phyloP scores from a whole-genome alignment of 2,113 vertebrate species.

The Fregata magnificens region DNA sequence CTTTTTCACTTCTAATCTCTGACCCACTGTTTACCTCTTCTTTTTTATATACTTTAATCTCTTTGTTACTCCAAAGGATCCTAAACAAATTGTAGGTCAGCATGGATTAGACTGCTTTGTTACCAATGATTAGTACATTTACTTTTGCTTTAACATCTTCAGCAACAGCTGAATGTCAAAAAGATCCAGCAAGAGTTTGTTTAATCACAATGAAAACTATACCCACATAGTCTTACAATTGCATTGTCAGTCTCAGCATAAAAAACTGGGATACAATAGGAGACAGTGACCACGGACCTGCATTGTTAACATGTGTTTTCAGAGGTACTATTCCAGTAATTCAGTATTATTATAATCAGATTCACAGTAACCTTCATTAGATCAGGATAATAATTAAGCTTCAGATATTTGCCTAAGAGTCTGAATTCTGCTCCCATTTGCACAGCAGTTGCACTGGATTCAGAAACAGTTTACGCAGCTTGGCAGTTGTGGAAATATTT shows the following conservation, averaged over 20 bases:
- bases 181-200: constrained; percentile 62
- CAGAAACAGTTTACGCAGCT: not conserved
- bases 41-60: constrained; percentile 89
- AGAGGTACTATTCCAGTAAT: not conserved
- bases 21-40: constrained; percentile 81
- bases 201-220: constrained; percentile 54
- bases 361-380: not conserved
- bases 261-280: not conserved
- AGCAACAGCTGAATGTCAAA: constrained; percentile 85
- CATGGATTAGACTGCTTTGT: constrained; percentile 91
- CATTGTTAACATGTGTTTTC: not conserved
- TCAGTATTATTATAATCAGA: not conserved
- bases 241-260: not conserved
- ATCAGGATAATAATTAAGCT: not conserved
- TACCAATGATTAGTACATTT: constrained; percentile 81
- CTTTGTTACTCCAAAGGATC: constrained; percentile 80
- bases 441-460: not conserved
- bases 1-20: constrained; percentile 91
- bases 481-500: not conserved
- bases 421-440: not conserved
- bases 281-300: not conserved
- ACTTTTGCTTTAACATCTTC: constrained; percentile 88
- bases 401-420: not conserved
- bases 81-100: constrained; percentile 90
- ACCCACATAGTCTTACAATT: not conserved